phyloP scores from a whole-genome alignment of 2,113 vertebrate genomes.

The Lepisosteus osseus region DNA sequence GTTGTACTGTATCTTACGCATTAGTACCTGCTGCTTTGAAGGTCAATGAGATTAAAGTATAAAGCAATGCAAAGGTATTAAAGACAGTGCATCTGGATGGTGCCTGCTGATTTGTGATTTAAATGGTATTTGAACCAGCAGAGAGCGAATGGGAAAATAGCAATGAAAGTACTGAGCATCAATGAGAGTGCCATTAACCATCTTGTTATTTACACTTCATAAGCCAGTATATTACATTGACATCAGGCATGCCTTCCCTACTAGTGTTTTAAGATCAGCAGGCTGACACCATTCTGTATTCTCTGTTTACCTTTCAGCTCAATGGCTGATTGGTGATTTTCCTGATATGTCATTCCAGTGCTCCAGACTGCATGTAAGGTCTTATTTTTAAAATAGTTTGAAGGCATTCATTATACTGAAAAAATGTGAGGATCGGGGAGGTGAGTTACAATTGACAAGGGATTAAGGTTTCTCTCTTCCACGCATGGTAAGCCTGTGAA shows the following conservation, averaged over 20 bases:
- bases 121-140: conserved; percentile 58
- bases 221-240: conserved; percentile 72
- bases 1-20: conserved; percentile 8
- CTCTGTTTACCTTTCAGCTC: conserved; percentile 70
- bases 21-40: conserved; percentile 41
- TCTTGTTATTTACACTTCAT: conserved; percentile 72
- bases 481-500: conserved; percentile 72
- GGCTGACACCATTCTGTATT: conserved; percentile 36
- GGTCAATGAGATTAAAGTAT: conserved; percentile 45
- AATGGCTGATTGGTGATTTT: conserved; percentile 75
- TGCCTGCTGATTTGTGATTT: conserved; percentile 61
- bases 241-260: conserved; percentile 58
- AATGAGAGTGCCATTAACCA: conserved; percentile 58
- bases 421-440: conserved; percentile 67
- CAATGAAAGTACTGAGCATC: conserved; percentile 29
- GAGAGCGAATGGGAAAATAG: conserved; percentile 23
- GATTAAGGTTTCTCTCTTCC: conserved; percentile 68
- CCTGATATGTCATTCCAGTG: conserved; percentile 68
- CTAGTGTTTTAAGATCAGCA: conserved; percentile 34
- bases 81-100: conserved; percentile 40
- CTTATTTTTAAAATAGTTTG: conserved; percentile 57
- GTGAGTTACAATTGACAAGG: conserved; percentile 64
- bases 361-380: conserved; percentile 53
- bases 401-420: conserved; percentile 69
- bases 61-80: conserved; percentile 27